These are phyloP conservation scores for Noctua janthe DNA, from an alignment of 2,888 invertebrate species.

Conservation along the genomic window DNA sequence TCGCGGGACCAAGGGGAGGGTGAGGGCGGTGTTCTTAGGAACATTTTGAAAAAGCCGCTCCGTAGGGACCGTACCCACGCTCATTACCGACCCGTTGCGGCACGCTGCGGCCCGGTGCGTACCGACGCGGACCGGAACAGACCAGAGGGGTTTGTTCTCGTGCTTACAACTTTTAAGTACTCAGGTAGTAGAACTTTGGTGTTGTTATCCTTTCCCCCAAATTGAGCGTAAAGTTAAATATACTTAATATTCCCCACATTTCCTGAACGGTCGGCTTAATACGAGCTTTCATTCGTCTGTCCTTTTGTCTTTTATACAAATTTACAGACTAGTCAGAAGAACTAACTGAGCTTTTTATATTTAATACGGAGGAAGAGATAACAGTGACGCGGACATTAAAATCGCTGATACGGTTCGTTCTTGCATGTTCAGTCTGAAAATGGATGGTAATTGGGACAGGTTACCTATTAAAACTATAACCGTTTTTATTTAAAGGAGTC, in stretches of 20 bases:
- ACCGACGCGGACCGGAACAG: not conserved
- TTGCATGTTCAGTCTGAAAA: not conserved
- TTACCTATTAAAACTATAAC: not conserved
- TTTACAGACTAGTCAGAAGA: not conserved
- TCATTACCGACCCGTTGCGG: conserved; percentile 34
- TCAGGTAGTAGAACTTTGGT: conserved; percentile 31
- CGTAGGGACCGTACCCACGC: conserved; percentile 35
- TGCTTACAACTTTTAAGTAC: conserved; percentile 44
- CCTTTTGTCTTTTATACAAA: not conserved
- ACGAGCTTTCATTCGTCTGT: not conserved
- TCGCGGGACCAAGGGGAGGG: conserved; percentile 8
- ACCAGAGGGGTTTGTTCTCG: conserved; percentile 20
- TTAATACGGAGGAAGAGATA: not conserved
- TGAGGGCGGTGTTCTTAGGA: not conserved
- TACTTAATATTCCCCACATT: conserved; percentile 2
- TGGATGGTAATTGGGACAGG: not conserved
- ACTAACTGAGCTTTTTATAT: not conserved
- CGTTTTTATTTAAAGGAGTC: not conserved
- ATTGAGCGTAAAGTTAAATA: conserved; percentile 45
- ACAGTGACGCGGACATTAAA: not conserved
- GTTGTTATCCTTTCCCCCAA: conserved; percentile 35
- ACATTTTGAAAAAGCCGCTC: conserved; percentile 45
- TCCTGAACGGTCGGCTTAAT: not conserved
- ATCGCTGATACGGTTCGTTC: not conserved
- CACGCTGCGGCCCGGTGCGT: not conserved